Evolutionary conservation across 2,797 vertebrate genomes (phyloP), one percentile per base, ranked within the genome.

Genomic region (Aselliscus stoliczkanus): DNA sequence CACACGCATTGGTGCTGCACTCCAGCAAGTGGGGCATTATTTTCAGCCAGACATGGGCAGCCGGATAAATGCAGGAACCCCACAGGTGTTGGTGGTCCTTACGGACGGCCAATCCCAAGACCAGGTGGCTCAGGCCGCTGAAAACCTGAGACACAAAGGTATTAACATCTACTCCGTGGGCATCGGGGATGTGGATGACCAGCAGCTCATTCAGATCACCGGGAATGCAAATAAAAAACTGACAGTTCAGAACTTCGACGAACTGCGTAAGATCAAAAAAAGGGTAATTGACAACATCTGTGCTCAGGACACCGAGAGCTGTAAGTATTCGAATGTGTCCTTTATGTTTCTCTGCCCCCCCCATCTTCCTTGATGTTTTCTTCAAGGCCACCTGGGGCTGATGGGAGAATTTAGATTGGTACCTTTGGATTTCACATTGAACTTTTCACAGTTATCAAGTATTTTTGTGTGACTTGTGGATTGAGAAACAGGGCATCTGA

Each of bases 281-380:
- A 98, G 98, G 90, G 88, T 98, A 1, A 92, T 97, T 31, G 97
- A 97, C 52, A 95, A 97, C 88, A 95, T 98, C 94, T 98, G 98
- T 72, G 62, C 96, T 6, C 15, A 93, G 0, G 44, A 58, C 10
- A 31, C 90, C 1, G 95, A 97, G 56, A 97, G 96, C 96, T 96
- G 98, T 98, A 86, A 98, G 97, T 97, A 89, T 76, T 39, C 31
- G 25, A 21, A 13, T 20, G 31, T 37, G 27, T 27, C 21, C 44
- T 76, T 54, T 12, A 0, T 42, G 17, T 37, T 7, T 17, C 6
- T 42, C 6, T 42, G 31, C 37, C 21, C 31, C 17, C 34, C 31
- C 44, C 2, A 5, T 9, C 67, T 64, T 29, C 15, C 2, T 25
- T 56, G 29, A 52, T 27, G 4, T 50, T 79, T 58, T 21, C 76